Percentiles rank a stretch among this genome's conserved stretches.
Evolutionary conservation across 2,888 invertebrate genomes (phyloP).

Genomic region (Napeogenes sylphis): DNA sequence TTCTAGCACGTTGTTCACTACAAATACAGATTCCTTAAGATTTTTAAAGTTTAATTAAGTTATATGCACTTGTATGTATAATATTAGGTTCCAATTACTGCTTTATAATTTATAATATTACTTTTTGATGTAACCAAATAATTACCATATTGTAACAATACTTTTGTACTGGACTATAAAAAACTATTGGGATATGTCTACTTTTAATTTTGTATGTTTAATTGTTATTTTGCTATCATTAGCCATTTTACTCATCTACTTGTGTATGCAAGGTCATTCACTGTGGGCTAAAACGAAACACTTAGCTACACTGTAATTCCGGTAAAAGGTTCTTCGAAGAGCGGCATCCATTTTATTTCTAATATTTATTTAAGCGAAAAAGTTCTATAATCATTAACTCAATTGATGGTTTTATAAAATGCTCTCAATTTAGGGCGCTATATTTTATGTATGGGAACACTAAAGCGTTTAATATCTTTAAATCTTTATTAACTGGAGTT

Average conservation of each 20-base stretch:
- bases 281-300: conserved; percentile 48
- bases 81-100: too few species aligned
- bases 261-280: conserved; percentile 28
- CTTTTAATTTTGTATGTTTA: too few species aligned
- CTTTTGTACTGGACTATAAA: too few species aligned
- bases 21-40: conserved; percentile 37
- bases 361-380: conserved; percentile 74
- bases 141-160: too few species aligned
- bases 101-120: too few species aligned
- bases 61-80: conserved; percentile 6
- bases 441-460: too few species aligned
- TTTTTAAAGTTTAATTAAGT: conserved; percentile 34
- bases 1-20: conserved; percentile 34
- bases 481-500: too few species aligned
- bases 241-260: conserved; percentile 6
- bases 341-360: conserved; percentile 55
- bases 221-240: background rate
- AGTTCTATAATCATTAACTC: conserved; percentile 66
- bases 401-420: conserved; percentile 65
- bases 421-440: conserved; percentile 48
- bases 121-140: too few species aligned
- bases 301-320: conserved; percentile 66
- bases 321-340: conserved; percentile 62
- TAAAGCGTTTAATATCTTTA: too few species aligned
- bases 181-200: too few species aligned